Percentiles rank a stretch among this genome's conserved stretches.
Conservation (phyloP, 2,113 vertebrate genomes). For the Grallaria varia region DNA sequence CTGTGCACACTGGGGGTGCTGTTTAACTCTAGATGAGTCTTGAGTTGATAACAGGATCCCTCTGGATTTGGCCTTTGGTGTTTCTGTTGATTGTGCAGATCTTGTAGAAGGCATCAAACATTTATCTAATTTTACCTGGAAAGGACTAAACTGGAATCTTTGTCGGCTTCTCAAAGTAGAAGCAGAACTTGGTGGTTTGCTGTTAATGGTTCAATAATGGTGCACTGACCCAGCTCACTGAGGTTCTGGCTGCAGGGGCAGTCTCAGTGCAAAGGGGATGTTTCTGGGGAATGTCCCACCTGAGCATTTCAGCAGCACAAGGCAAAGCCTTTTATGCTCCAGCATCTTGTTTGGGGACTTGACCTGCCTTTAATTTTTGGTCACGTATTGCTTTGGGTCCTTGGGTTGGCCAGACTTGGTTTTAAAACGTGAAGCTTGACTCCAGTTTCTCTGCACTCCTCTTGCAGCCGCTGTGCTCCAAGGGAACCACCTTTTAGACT, state of each 20-base stretch:
- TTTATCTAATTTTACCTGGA: constrained; percentile 10
- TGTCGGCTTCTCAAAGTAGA: background rate
- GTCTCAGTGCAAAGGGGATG: background rate
- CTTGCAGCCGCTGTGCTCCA: too few species aligned
- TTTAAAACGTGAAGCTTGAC: too few species aligned
- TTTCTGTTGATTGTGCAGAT: constrained; percentile 50
- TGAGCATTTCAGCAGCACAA: background rate
- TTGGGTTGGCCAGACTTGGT: background rate
- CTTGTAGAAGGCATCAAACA: constrained; percentile 9
- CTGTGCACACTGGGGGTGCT: background rate
- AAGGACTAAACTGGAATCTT: background rate
- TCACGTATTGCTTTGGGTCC: background rate
- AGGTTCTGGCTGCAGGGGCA: background rate
- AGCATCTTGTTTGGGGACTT: background rate
- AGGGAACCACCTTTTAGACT: too few species aligned
- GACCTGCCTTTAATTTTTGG: background rate
- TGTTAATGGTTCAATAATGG: background rate
- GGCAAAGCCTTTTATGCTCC: too few species aligned
- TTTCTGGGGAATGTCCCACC: background rate
- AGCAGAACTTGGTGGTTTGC: background rate
- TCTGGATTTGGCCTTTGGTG: background rate
- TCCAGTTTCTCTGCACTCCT: too few species aligned
- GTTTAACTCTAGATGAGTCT: background rate
- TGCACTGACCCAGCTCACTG: background rate
- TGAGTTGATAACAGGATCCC: background rate